phyloP scores from a whole-genome alignment of 92 coral and sea anemone genomes.

The Phenganax marumi region DNA sequence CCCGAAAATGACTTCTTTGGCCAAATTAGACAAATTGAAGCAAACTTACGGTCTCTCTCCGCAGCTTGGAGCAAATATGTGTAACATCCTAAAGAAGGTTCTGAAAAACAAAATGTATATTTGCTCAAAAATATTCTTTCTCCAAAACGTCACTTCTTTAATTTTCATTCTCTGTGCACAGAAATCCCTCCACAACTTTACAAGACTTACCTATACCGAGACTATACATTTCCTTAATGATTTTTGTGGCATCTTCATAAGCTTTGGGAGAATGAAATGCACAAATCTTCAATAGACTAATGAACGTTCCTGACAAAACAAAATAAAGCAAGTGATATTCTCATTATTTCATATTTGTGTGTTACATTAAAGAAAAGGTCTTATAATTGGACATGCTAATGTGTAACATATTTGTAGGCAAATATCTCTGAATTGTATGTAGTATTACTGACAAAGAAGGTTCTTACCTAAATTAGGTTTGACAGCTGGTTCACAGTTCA shows the following conservation, averaged over 20 bases:
- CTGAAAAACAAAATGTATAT: background rate
- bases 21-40: background rate
- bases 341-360: background rate
- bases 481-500: slow-evolving; percentile 73
- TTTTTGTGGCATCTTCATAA: slow-evolving; percentile 52
- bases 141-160: too few relatives aligned
- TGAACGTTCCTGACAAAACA: slow-evolving; percentile 46
- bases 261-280: slow-evolving; percentile 39
- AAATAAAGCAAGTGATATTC: background rate
- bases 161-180: too few relatives aligned
- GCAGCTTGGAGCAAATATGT: slow-evolving; percentile 36
- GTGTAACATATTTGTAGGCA: background rate
- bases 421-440: background rate
- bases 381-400: background rate
- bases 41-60: slow-evolving; percentile 23
- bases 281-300: slow-evolving; percentile 55
- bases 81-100: slow-evolving; percentile 40
- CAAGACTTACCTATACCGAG: slow-evolving; percentile 64
- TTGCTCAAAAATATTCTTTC: too few relatives aligned
- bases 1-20: too few relatives aligned
- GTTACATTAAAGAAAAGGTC: background rate
- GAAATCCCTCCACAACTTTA: background rate
- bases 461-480: slow-evolving; percentile 66
- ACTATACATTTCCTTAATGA: slow-evolving; percentile 65
- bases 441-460: slow-evolving; percentile 23